Base-by-base conservation (phyloP, 1,140 invertebrate genomes). In the Cepaea nemoralis region DNA sequence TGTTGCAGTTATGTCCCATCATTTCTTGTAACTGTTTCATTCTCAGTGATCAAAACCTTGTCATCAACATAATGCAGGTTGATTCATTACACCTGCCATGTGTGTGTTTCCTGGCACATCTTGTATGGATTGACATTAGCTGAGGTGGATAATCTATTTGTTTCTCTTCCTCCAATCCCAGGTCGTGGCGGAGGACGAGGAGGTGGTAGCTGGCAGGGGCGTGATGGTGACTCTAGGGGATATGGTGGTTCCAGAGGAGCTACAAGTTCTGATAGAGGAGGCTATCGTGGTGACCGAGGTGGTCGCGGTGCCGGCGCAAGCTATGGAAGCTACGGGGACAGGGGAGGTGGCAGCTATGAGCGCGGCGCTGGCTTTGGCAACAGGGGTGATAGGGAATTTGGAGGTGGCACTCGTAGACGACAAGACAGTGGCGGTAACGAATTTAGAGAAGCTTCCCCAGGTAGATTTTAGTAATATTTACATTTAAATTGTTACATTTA, bases 391-490 rank as follows among this genome's bases (percentile, higher is more conserved):
- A 48, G 73, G 37, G 83, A 80, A 33, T 80, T 82, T 19, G 19
- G 50, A 10, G 22, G 50, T 55, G 50, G 50, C 19, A 77, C 80
- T 31, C 63, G 83, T 33, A 73, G 85, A 8, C 70, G 78, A 19
- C 69, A 82, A 2, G 79, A 75, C 45, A 48, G 73, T n/a, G 83
- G 77, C 22, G 73, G 84, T n/a, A n/a, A 81, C n/a, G 83, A 86
- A 59, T 83, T 88, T 35, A 82, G 85, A 76, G 87, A 88, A 87
- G 85, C 86, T 10, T 87, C 87, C 24, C 85, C 87, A 75, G 87
- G 87, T 88, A 19, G n/a, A n/a, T n/a, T n/a, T n/a, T n/a, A n/a
- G n/a, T n/a, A n/a, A n/a, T n/a, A n/a, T n/a, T n/a, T n/a, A n/a
- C n/a, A n/a, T n/a, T n/a, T n/a, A n/a, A n/a, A n/a, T n/a, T n/a